Evolutionary conservation across 2,888 invertebrate species (phyloP).

Genomic region (Sturmia bella): DNA sequence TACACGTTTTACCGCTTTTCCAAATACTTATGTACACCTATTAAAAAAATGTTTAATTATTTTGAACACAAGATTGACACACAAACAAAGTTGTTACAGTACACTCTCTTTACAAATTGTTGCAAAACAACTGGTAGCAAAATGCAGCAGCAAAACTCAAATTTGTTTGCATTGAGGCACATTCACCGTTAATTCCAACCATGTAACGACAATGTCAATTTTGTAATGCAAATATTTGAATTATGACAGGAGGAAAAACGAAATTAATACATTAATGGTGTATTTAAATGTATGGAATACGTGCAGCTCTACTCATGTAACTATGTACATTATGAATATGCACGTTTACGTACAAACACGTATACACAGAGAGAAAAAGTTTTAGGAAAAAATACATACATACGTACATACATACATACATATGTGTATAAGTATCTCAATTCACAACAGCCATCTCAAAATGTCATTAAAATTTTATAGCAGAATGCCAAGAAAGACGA

Average conservation of each 20-base stretch:
- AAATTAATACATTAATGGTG: constrained; percentile 56
- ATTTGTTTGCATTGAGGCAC: constrained; percentile 14
- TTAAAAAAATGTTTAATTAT: constrained; percentile 29
- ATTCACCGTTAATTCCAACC: constrained; percentile 73
- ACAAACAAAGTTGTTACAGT: background rate
- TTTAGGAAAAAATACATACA: background rate
- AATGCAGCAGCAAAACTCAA: constrained; percentile 15
- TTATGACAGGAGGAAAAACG: constrained; percentile 73
- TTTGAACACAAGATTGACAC: constrained; percentile 10
- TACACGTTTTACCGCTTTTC: background rate
- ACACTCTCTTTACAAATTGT: background rate
- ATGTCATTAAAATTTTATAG: constrained; percentile 54
- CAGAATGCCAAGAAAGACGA: constrained; percentile 35
- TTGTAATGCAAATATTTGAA: constrained; percentile 80
- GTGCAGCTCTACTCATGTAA: too few relatives aligned
- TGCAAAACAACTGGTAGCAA: background rate
- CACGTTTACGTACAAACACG: background rate
- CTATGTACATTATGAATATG: background rate
- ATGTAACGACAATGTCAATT: constrained; percentile 78
- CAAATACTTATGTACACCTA: constrained; percentile 8
- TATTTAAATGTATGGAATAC: constrained; percentile 1
- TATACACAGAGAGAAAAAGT: constrained; percentile 9
- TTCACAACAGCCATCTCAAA: constrained; percentile 15
- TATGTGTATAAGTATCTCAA: constrained; percentile 2
- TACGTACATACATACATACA: background rate